Evolutionary conservation across 2,113 vertebrate genomes (phyloP).

Genomic region (Aleadryas rufinucha): DNA sequence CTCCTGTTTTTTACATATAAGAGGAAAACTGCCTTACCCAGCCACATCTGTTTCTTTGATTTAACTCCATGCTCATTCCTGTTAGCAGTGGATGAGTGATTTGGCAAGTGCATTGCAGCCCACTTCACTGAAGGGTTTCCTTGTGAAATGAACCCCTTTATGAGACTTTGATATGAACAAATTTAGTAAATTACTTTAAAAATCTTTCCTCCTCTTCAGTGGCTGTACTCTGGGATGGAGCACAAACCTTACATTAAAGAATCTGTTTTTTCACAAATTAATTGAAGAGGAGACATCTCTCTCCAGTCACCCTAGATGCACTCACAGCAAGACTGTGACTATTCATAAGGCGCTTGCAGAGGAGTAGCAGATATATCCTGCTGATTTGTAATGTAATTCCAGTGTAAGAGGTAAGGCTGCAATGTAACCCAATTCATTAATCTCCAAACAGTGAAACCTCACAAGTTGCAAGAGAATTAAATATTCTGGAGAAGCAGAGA

Average conservation of each 20-base stretch:
- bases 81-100: background rate
- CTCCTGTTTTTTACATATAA: background rate
- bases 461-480: background rate
- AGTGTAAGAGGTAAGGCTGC: background rate
- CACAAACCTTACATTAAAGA: background rate
- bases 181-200: background rate
- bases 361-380: background rate
- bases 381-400: background rate
- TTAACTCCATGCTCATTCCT: background rate
- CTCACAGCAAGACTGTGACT: background rate
- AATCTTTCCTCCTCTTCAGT: background rate
- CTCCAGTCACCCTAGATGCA: background rate
- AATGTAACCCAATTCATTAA: background rate
- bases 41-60: conserved; percentile 13
- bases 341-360: background rate
- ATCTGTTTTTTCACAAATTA: background rate
- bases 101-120: background rate
- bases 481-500: background rate
- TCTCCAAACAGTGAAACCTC: background rate
- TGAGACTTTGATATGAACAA: background rate
- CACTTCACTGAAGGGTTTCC: background rate
- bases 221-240: background rate
- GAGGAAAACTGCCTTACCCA: conserved; percentile 6
- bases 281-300: background rate
- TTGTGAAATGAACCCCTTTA: background rate